These are phyloP conservation scores for Gasterosteus nipponicus DNA, from an alignment of 2,113 vertebrate genomes.

Conservation along the genomic window DNA sequence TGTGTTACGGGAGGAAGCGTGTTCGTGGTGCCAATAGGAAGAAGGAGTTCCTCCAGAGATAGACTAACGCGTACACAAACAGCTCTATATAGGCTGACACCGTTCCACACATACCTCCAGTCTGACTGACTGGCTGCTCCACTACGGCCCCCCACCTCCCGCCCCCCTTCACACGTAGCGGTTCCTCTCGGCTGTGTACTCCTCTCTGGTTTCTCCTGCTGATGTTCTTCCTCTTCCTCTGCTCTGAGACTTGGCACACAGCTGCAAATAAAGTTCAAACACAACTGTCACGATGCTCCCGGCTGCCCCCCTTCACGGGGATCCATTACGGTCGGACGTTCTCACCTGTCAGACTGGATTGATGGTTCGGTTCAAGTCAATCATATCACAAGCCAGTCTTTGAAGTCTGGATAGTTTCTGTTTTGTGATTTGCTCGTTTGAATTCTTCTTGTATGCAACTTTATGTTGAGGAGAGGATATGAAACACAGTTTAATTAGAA, in stretches of 20 bases:
- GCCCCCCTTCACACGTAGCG: constrained; percentile 28
- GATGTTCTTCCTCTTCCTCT: constrained; percentile 48
- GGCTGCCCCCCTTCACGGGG: constrained; percentile 27
- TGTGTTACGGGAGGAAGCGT: constrained; percentile 63
- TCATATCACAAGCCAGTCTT: neutral
- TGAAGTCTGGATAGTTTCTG: neutral
- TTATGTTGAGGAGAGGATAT: neutral
- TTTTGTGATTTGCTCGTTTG: neutral
- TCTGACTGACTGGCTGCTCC: constrained; percentile 25
- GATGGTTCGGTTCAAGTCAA: neutral
- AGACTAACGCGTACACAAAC: constrained; percentile 71
- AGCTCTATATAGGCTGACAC: constrained; percentile 75
- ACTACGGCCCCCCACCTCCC: constrained; percentile 1
- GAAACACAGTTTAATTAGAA: neutral
- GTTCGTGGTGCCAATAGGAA: constrained; percentile 73
- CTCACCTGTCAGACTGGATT: neutral
- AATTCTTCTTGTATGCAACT: neutral
- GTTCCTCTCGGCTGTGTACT: constrained; percentile 34
- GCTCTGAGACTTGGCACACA: constrained; percentile 55
- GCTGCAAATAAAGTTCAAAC: constrained; percentile 70
- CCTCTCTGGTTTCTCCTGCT: constrained; percentile 61
- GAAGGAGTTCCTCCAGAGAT: constrained; percentile 76
- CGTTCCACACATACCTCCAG: constrained; percentile 67
- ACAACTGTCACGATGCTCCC: constrained; percentile 74
- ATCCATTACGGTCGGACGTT: neutral